A percentile compares a stretch with the other conserved stretches of the same genome.
phyloP scores from a whole-genome alignment of 2,113 vertebrate species.

The Cyrtonyx montezumae region DNA sequence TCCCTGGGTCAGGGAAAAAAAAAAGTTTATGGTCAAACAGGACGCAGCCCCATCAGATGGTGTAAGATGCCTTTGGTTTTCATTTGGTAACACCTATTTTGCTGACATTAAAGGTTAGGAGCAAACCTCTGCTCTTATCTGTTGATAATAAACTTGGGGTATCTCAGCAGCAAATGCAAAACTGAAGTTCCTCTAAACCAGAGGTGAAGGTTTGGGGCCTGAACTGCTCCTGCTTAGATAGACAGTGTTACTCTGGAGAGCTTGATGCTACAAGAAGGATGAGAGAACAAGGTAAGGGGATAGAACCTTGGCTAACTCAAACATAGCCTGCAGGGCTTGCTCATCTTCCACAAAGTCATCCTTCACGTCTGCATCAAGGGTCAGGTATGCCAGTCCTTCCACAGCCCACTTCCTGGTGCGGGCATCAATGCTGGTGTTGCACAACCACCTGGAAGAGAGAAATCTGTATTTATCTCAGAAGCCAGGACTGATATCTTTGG shows the following conservation, averaged over 20 bases:
- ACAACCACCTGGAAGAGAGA: slow-evolving; percentile 87
- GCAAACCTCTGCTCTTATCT: background rate
- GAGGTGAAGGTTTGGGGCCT: background rate
- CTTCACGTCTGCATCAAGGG: slow-evolving; percentile 96
- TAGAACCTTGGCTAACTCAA: slow-evolving; percentile 91
- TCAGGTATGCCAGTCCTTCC: slow-evolving; percentile 94
- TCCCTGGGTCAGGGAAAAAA: background rate
- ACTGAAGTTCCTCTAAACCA: background rate
- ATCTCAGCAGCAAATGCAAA: background rate
- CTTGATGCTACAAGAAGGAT: background rate
- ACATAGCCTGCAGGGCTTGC: slow-evolving; percentile 92
- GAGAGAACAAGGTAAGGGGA: background rate
- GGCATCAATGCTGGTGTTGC: slow-evolving; percentile 88
- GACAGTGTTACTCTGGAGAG: background rate
- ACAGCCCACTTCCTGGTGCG: slow-evolving; percentile 95
- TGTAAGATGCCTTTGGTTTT: background rate
- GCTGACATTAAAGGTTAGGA: background rate
- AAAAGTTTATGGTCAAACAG: background rate
- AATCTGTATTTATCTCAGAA: rapidly evolving
- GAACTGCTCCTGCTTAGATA: background rate
- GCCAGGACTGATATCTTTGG: background rate
- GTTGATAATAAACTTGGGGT: background rate
- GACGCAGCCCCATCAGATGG: background rate
- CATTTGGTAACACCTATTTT: background rate
- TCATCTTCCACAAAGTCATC: slow-evolving; percentile 97